These are phyloP conservation scores for Anas acuta DNA, from an alignment of 2,797 vertebrate species.

Conservation along the genomic window DNA sequence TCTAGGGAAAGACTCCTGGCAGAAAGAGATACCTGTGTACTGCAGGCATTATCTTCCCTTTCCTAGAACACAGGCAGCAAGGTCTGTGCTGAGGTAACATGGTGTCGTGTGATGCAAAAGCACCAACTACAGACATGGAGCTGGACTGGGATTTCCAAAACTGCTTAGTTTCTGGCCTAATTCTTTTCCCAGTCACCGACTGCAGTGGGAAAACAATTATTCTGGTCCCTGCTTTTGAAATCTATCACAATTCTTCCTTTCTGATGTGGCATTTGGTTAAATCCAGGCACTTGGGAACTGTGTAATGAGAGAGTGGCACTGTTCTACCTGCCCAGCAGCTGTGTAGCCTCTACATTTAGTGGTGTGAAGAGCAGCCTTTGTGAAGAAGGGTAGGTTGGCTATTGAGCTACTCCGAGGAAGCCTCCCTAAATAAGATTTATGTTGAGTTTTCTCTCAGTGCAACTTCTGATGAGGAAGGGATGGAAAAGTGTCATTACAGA, in stretches of 20 bases:
- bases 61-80: background rate
- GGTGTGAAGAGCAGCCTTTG: background rate
- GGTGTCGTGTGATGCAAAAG: background rate
- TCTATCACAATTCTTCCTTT: background rate
- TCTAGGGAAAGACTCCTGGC: conserved; percentile 26
- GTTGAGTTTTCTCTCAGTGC: background rate
- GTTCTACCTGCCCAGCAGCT: background rate
- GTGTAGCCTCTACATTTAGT: background rate
- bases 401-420: conserved; percentile 5
- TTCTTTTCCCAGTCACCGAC: conserved; percentile 1
- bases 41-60: background rate
- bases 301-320: background rate
- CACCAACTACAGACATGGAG: background rate
- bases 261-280: conserved; percentile 10
- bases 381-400: background rate
- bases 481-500: conserved; percentile 19
- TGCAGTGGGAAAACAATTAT: conserved; percentile 7
- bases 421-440: conserved; percentile 22
- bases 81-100: background rate
- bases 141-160: conserved; percentile 20
- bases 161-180: background rate
- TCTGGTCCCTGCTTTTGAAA: conserved; percentile 38
- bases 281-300: conserved; percentile 1
- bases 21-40: background rate
- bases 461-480: conserved; percentile 9